A percentile compares a stretch with the other conserved stretches of the same genome.
Conservation (phyloP, 1,140 invertebrate genomes). For the Drosophila neocordata region DNA sequence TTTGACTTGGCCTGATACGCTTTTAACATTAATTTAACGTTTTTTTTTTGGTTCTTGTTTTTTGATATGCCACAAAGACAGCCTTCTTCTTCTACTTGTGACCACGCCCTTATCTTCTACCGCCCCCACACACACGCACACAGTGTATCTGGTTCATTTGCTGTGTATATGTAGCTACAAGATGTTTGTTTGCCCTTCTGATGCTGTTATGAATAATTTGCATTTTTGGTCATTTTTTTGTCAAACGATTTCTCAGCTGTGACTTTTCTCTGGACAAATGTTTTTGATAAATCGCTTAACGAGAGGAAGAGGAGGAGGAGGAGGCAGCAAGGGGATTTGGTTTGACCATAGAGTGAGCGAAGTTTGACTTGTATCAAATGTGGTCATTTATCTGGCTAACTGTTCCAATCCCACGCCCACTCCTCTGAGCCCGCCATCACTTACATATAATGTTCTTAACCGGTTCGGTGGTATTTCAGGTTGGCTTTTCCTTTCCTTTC, state of each 20-base stretch:
- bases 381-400: slow-evolving; percentile 54
- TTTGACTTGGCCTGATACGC: slow-evolving; percentile 19
- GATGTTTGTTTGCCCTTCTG: slow-evolving; percentile 42
- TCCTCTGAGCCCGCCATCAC: not conserved
- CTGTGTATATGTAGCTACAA: slow-evolving; percentile 30
- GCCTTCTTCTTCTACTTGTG: not conserved
- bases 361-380: slow-evolving; percentile 32
- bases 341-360: slow-evolving; percentile 11
- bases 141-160: not conserved
- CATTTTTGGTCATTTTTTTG: slow-evolving; percentile 36
- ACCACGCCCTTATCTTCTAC: no score
- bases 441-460: slow-evolving; percentile 8
- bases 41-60: slow-evolving; percentile 10
- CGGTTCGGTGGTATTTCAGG: slow-evolving; percentile 4
- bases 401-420: slow-evolving; percentile 40
- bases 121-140: not conserved
- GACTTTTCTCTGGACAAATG: slow-evolving; percentile 1
- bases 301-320: not conserved
- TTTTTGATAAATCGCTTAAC: slow-evolving; percentile 5
- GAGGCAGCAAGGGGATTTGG: slow-evolving; percentile 11
- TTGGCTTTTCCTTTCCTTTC: slow-evolving; percentile 11
- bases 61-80: slow-evolving; percentile 17
- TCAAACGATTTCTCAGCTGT: slow-evolving; percentile 25
- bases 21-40: slow-evolving; percentile 59
- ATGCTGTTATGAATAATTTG: slow-evolving; percentile 59